Percentiles rank a stretch among this genome's conserved stretches.
Evolutionary conservation across 2,113 vertebrate genomes (phyloP).

Genomic region (Ceyx cyanopectus): DNA sequence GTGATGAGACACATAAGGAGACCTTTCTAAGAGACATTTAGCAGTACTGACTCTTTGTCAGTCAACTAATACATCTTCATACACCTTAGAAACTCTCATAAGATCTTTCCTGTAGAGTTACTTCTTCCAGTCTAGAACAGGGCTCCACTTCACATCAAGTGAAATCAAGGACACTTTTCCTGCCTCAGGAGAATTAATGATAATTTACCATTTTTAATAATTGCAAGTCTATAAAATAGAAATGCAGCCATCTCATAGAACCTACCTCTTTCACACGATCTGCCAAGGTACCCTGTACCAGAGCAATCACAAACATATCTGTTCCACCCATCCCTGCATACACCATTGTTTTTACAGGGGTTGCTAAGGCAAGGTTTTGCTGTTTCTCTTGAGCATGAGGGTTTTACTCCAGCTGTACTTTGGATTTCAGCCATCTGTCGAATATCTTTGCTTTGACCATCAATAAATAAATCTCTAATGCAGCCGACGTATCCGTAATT

Average conservation of each 20-base stretch:
- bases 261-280: constrained; percentile 96
- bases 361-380: constrained; percentile 97
- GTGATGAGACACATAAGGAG: background rate
- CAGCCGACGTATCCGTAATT: constrained; percentile 99
- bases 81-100: background rate
- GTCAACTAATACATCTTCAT: background rate
- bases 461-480: constrained; percentile 96
- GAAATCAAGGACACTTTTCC: background rate
- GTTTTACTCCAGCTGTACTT: constrained; percentile 94
- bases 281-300: constrained; percentile 93
- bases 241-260: background rate
- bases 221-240: background rate
- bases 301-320: constrained; percentile 98
- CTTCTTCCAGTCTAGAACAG: background rate
- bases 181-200: background rate
- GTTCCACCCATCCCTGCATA: constrained; percentile 98
- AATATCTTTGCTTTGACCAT: constrained; percentile 97
- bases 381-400: constrained; percentile 93
- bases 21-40: background rate
- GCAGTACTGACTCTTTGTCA: background rate
- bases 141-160: background rate
- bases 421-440: constrained; percentile 94
- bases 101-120: background rate
- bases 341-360: constrained; percentile 94
- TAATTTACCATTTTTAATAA: background rate